phyloP scores from a whole-genome alignment of 2,888 invertebrate genomes.

The Helleia helle region DNA sequence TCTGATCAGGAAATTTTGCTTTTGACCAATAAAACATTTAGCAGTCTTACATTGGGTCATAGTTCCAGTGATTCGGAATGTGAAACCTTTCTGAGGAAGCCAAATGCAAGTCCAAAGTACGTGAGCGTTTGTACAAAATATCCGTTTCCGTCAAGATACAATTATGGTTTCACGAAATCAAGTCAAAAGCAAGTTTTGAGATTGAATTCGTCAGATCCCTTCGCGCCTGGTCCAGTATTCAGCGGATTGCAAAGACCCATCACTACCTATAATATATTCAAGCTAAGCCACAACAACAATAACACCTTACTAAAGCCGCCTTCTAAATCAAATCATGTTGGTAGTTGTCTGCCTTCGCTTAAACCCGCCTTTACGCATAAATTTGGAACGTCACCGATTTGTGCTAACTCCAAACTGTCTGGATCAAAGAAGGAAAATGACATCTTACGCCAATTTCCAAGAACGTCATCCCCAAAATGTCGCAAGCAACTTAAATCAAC shows the following conservation, averaged over 20 bases:
- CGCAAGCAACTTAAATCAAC: constrained; percentile 42
- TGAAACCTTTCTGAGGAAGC: constrained; percentile 54
- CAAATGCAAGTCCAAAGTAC: constrained; percentile 59
- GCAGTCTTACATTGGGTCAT: constrained; percentile 72
- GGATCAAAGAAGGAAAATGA: constrained; percentile 46
- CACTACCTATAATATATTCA: constrained; percentile 59
- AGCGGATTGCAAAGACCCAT: constrained; percentile 61
- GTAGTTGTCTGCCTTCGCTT: constrained; percentile 47
- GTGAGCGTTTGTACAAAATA: constrained; percentile 60
- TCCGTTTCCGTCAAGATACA: constrained; percentile 50
- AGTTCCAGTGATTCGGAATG: constrained; percentile 70
- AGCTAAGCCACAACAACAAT: constrained; percentile 61
- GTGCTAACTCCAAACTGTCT: constrained; percentile 34
- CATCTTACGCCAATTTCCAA: constrained; percentile 34
- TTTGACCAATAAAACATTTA: constrained; percentile 68
- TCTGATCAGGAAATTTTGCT: constrained; percentile 75
- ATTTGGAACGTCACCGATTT: constrained; percentile 61
- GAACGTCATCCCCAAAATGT: constrained; percentile 48
- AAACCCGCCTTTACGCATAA: constrained; percentile 63
- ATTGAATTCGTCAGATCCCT: constrained; percentile 55
- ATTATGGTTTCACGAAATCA: constrained; percentile 52
- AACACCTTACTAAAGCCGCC: constrained; percentile 58
- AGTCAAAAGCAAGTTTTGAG: constrained; percentile 48
- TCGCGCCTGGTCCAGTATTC: constrained; percentile 68
- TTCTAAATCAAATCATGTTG: constrained; percentile 39